Evolutionary conservation across 2,113 vertebrate genomes (phyloP), one percentile per base, ranked within the genome.

Genomic region (Anthoscopus minutus): DNA sequence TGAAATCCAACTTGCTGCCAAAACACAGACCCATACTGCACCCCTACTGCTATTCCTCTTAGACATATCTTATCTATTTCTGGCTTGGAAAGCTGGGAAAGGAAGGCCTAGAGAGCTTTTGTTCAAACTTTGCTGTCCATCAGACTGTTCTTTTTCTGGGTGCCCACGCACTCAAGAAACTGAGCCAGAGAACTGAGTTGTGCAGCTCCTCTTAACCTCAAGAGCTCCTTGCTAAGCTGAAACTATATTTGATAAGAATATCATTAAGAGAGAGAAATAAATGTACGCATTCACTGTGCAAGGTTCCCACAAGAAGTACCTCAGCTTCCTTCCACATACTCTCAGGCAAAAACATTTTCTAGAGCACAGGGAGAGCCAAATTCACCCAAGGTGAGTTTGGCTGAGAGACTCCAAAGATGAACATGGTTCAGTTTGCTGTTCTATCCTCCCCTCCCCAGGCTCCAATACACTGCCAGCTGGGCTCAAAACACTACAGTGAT

Each of bases 401-500:
- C 53, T 53, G 76, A 84, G 61, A 72, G 42, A 37, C 42, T 70
- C 58, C 58, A 33, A 58, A 89, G 79, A 84, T 14, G 72, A 92
- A 64, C 57, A 15, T 0, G 44, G 47, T n/a, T 88, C 50, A 21
- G 24, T 33, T 69, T 83, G 40, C 79, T 88, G 47, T 74, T 74
- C 78, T 58, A 33, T 87, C 54, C 62, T 85, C 28, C 51, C 42
- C 28, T 91, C 65, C 67, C n/a, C 88, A 71, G 76, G 44, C 72
- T 64, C 44, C 37, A 35, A 13, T 17, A 61, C 47, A 60, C 53
- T 17, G 56, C 93, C 94, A 97, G 86, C 95, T 93, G 94, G 90
- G 69, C 92, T 97, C 48, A 93, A 53, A 96, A 90, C 42, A 81
- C 61, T 81, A 81, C 76, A 92, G 30, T 67, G 92, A 94, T 88